Percentiles rank a stretch among this genome's conserved stretches.
Conservation (phyloP, 2,888 invertebrate genomes). For the Mylabris sibirica region DNA sequence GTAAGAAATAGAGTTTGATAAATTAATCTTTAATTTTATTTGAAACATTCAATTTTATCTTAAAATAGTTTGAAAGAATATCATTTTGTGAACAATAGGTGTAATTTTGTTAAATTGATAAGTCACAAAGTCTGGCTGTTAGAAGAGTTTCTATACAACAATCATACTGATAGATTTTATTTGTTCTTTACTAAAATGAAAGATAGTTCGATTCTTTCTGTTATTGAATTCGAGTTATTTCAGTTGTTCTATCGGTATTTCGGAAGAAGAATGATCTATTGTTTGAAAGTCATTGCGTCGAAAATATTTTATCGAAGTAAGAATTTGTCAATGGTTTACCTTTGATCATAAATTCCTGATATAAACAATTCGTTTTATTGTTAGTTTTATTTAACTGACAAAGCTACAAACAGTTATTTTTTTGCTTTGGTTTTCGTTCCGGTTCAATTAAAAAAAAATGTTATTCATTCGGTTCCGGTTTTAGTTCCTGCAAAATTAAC, state of each 20-base stretch:
- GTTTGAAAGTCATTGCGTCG: not conserved
- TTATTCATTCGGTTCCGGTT: no score
- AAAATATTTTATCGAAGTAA: not conserved
- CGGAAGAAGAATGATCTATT: not conserved
- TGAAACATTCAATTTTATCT: not conserved
- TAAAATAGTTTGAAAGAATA: not conserved
- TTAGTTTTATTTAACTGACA: no score
- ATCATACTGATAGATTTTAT: not conserved
- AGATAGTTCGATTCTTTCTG: not conserved
- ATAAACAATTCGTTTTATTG: not conserved
- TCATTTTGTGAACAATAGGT: not conserved
- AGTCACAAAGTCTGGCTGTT: no score
- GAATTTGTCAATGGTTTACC: not conserved
- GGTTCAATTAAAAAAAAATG: no score
- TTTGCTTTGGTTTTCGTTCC: no score
- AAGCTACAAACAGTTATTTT: no score
- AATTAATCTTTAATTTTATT: not conserved
- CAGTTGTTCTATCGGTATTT: not conserved
- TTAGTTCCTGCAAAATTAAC: no score
- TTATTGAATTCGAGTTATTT: constrained; percentile 3
- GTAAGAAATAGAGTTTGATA: not conserved
- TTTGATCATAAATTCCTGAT: not conserved
- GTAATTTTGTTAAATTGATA: no score
- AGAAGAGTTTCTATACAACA: not conserved
- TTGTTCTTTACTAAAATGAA: not conserved